phyloP scores from a whole-genome alignment of 2,888 invertebrate genomes.

The Trichogramma dendrolimi region DNA sequence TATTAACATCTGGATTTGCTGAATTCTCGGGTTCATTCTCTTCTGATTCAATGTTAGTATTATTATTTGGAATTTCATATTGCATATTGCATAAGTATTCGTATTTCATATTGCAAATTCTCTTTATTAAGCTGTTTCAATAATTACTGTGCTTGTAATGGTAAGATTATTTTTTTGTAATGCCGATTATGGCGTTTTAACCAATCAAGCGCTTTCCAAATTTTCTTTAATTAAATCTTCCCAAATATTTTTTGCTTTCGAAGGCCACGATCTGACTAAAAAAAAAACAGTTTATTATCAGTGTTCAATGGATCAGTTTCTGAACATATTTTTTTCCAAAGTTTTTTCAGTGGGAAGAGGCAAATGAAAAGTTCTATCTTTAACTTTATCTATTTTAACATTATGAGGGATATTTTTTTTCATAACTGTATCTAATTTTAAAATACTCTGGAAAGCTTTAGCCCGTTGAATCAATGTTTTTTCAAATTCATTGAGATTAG shows the following conservation, averaged over 20 bases:
- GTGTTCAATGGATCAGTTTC: constrained; percentile 35
- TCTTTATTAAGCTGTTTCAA: not conserved
- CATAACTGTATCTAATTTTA: too few species aligned
- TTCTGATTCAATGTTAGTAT: too few species aligned
- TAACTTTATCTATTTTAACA: too few species aligned
- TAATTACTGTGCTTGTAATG: constrained; percentile 12
- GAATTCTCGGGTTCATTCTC: too few species aligned
- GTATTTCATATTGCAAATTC: not conserved
- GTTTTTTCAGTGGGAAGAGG: constrained; percentile 42
- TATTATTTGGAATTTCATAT: too few species aligned
- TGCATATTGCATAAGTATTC: too few species aligned
- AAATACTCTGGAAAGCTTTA: too few species aligned
- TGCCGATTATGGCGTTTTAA: constrained; percentile 37
- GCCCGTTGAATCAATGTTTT: too few species aligned
- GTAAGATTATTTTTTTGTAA: constrained; percentile 36
- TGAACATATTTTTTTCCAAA: constrained; percentile 37
- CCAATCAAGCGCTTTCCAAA: constrained; percentile 36
- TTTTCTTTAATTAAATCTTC: constrained; percentile 34
- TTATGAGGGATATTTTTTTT: too few species aligned
- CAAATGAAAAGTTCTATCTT: constrained; percentile 41
- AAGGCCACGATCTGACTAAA: constrained; percentile 22
- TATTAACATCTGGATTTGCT: too few species aligned
- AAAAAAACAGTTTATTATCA: constrained; percentile 39
- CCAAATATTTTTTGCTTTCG: constrained; percentile 11
- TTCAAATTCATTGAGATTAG: too few species aligned